Conservation (phyloP, 2,888 invertebrate genomes). For the Heliconius charithonia region DNA sequence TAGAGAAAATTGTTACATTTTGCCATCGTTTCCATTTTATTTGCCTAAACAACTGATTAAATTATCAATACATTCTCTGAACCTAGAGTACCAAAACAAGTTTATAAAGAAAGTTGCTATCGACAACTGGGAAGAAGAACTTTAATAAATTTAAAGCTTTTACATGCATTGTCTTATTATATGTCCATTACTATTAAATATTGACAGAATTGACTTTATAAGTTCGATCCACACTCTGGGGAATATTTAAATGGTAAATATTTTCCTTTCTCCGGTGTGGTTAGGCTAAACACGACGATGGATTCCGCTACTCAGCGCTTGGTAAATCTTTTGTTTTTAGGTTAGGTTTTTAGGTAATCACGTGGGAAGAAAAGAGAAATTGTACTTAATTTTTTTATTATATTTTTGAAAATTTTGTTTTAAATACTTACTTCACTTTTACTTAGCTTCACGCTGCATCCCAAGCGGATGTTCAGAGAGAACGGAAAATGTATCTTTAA, state of each 20-base stretch:
- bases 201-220: not conserved
- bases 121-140: not conserved
- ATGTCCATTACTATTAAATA: not conserved
- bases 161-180: not conserved
- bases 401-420: too few species aligned
- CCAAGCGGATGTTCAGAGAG: too few species aligned
- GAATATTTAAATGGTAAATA: not conserved
- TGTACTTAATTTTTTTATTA: too few species aligned
- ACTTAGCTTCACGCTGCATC: too few species aligned
- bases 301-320: not conserved
- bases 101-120: not conserved
- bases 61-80: not conserved
- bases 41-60: not conserved
- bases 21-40: not conserved
- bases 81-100: not conserved
- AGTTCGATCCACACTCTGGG: not conserved
- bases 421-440: too few species aligned
- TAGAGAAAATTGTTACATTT: too few species aligned
- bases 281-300: not conserved
- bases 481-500: too few species aligned
- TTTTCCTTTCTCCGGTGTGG: not conserved
- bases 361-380: too few species aligned
- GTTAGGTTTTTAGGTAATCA: too few species aligned
- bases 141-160: constrained; percentile 8
- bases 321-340: not conserved